Base-by-base conservation (phyloP, 2,888 invertebrate species). In the Erebia epiphron region DNA sequence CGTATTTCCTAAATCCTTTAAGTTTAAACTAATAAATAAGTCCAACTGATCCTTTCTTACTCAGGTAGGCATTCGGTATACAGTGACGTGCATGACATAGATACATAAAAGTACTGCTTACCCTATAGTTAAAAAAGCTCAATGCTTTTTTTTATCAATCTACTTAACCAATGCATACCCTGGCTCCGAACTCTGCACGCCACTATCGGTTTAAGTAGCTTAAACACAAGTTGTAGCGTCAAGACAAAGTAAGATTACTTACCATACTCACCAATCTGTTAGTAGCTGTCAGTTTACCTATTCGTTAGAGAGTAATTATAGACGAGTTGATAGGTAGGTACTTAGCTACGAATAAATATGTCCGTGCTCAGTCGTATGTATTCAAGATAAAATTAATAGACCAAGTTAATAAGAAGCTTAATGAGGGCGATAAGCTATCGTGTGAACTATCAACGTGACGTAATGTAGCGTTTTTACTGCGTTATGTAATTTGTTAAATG, bases 401-500 rank as follows among this genome's bases (percentile, higher is more conserved):
- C 21, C 9, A 63, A 50, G 50, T n/a, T 18, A 43, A 63, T 57
- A 18, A n/a, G 16, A 65, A 13, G 16, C 64, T 60, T 18, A 57
- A 35, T 2, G 35, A 61, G 54, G 52, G 49, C 21, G 62, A 63
- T 67, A 70, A 69, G 58, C 21, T 71, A 68, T 65, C 61, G 68
- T 54, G 54, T 68, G 62, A 67, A 73, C 57, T 46, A 67, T 60
- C 65, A 16, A 62, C 18, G 69, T 79, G 77, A 76, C 75, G 77
- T 75, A 78, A 77, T 75, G 71, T 71, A 74, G 76, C 67, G 73
- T 73, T 76, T 78, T 74, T 70, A 73, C 74, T 62, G 70, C 74
- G 75, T 80, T 80, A 83, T 80, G 81, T 86, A 87, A 87, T 82
- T 82, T 79, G 79, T 80, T 80, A 79, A 75, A 79, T 79, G 82